Conservation (phyloP, 2,888 invertebrate genomes). For the Alloplasta piceator region DNA sequence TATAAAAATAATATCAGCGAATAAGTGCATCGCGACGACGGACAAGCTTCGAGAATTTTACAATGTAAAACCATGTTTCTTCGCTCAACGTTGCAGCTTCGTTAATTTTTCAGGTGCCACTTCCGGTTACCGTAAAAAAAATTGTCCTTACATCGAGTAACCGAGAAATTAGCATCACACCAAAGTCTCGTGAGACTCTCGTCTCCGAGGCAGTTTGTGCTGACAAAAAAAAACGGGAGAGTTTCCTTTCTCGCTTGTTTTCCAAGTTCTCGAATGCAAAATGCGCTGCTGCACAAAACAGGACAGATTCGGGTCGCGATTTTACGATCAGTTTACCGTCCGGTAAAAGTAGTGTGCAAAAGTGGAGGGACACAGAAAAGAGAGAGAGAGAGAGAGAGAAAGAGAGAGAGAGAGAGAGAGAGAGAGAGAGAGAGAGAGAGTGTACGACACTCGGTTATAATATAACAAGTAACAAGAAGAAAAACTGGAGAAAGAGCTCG, state of each 20-base stretch:
- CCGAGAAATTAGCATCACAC: no score
- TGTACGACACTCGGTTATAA: constrained; percentile 57
- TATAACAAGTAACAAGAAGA: constrained; percentile 28
- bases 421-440: constrained; percentile 22
- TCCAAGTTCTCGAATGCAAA: constrained; percentile 46
- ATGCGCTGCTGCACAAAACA: constrained; percentile 60
- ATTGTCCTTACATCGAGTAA: no score
- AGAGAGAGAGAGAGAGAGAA: background rate
- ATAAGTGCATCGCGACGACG: no score
- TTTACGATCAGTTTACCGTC: constrained; percentile 74
- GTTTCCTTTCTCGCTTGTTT: background rate
- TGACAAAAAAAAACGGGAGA: constrained; percentile 1
- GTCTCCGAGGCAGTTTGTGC: no score
- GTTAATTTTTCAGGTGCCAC: no score
- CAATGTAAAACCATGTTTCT: no score
- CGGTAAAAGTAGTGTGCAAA: constrained; percentile 64
- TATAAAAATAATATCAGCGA: no score
- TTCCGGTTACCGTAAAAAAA: no score
- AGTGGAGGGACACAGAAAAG: constrained; percentile 61
- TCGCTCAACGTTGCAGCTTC: no score
- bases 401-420: constrained; percentile 13
- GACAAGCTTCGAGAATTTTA: no score
- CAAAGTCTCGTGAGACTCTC: no score
- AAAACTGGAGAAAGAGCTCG: constrained; percentile 56
- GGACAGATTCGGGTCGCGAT: constrained; percentile 79